phyloP scores from a whole-genome alignment of 2,888 invertebrate genomes.

The Eristalinus aeneus region DNA sequence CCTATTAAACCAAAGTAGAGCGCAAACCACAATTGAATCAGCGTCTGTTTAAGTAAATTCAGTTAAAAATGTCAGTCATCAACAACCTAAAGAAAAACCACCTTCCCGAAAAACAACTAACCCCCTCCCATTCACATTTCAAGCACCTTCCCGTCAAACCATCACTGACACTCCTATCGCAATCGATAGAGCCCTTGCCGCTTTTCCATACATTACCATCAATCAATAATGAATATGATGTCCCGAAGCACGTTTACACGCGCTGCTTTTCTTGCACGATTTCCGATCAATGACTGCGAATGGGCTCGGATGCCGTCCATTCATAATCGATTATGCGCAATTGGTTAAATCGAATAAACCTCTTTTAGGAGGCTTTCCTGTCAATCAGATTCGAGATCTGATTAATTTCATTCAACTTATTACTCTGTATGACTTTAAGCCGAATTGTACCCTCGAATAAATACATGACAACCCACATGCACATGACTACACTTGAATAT shows the following conservation, averaged over 20 bases:
- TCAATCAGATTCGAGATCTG: neutral
- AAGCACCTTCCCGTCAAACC: neutral
- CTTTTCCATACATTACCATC: conserved; percentile 19
- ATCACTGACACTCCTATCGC: neutral
- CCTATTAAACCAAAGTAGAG: no score
- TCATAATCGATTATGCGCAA: conserved; percentile 31
- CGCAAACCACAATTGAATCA: no score
- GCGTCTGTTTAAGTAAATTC: no score
- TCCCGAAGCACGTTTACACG: neutral
- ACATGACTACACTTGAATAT: neutral
- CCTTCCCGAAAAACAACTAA: neutral
- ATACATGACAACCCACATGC: neutral
- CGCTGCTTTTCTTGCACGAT: conserved; percentile 8
- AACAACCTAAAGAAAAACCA: no score
- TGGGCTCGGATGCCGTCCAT: neutral
- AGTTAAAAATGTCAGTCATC: no score
- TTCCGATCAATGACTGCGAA: conserved; percentile 6
- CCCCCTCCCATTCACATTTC: neutral
- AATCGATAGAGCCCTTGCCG: neutral
- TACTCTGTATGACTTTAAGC: neutral
- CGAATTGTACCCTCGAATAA: neutral
- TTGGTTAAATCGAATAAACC: conserved; percentile 23
- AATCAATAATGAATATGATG: conserved; percentile 20
- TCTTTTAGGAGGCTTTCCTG: neutral
- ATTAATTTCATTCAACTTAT: conserved; percentile 13